phyloP scores from a whole-genome alignment of 2,888 invertebrate genomes.

The Bombyx huttoni region DNA sequence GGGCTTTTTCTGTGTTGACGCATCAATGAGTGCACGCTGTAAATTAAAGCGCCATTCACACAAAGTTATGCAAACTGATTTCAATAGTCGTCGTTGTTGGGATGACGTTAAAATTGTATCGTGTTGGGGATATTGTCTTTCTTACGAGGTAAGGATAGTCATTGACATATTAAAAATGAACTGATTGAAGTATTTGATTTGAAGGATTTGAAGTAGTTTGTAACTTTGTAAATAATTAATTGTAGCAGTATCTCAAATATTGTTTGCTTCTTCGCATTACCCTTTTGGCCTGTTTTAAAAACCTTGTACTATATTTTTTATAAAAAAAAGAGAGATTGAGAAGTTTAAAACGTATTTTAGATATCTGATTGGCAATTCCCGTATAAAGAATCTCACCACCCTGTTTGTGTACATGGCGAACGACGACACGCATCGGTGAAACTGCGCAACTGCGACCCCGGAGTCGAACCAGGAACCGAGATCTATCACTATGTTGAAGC shows the following conservation, averaged over 20 bases:
- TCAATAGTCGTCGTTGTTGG: slow-evolving; percentile 81
- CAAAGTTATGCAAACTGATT: slow-evolving; percentile 58
- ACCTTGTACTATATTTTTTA: no score
- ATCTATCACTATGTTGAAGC: slow-evolving; percentile 86
- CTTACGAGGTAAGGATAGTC: slow-evolving; percentile 77
- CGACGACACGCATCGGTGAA: slow-evolving; percentile 76
- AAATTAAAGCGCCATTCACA: slow-evolving; percentile 43
- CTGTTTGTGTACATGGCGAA: slow-evolving; percentile 86
- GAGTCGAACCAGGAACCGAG: slow-evolving; percentile 77
- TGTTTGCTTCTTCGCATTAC: no score
- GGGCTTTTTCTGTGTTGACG: slow-evolving; percentile 20
- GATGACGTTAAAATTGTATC: slow-evolving; percentile 83
- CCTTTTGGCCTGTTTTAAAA: no score
- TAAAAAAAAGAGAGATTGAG: neutral
- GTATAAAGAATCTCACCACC: slow-evolving; percentile 87
- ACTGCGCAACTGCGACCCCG: slow-evolving; percentile 82
- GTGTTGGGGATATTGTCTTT: slow-evolving; percentile 89
- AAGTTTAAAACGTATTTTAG: slow-evolving; percentile 36
- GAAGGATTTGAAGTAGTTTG: no score
- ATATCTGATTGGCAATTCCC: slow-evolving; percentile 92
- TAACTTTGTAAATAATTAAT: neutral
- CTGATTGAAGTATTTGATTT: no score
- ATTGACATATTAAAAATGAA: neutral
- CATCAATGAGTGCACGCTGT: slow-evolving; percentile 32
- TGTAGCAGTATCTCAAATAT: neutral